phyloP scores from a whole-genome alignment of 2,113 vertebrate genomes.

The Tinamus guttatus region DNA sequence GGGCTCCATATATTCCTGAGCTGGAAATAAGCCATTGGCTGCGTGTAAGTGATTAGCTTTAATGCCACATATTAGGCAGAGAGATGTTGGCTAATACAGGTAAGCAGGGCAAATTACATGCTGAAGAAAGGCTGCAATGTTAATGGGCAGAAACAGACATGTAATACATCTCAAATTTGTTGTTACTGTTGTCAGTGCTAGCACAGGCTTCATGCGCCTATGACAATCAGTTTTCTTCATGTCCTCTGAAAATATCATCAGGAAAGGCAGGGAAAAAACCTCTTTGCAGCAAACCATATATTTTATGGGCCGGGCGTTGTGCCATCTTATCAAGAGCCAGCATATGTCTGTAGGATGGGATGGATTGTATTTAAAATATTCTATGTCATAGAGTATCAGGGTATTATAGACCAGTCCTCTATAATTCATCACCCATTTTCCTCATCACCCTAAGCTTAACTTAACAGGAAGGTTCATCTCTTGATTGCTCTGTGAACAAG shows the following conservation, averaged over 20 bases:
- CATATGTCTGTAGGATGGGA: not conserved
- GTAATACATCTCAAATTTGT: not conserved
- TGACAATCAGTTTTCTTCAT: not conserved
- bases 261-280: not conserved
- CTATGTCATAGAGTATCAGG: not conserved
- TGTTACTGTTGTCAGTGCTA: not conserved
- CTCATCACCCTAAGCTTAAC: not conserved
- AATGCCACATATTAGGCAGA: not conserved
- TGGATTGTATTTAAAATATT: not conserved
- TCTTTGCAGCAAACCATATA: not conserved
- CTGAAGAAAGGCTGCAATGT: slow-evolving; percentile 12
- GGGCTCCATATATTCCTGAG: not conserved
- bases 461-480: slow-evolving; percentile 1
- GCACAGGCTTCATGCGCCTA: not conserved
- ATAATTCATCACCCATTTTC: not conserved
- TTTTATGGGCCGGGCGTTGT: not conserved
- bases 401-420: not conserved
- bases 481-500: not conserved
- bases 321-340: not conserved
- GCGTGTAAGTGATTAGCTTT: slow-evolving; percentile 3
- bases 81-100: slow-evolving; percentile 14
- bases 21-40: not conserved
- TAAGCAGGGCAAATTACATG: not conserved
- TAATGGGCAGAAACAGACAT: not conserved
- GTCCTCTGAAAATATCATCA: not conserved